Evolutionary conservation across 1,140 invertebrate species (phyloP).

Genomic region (Temnothorax nylanderi): DNA sequence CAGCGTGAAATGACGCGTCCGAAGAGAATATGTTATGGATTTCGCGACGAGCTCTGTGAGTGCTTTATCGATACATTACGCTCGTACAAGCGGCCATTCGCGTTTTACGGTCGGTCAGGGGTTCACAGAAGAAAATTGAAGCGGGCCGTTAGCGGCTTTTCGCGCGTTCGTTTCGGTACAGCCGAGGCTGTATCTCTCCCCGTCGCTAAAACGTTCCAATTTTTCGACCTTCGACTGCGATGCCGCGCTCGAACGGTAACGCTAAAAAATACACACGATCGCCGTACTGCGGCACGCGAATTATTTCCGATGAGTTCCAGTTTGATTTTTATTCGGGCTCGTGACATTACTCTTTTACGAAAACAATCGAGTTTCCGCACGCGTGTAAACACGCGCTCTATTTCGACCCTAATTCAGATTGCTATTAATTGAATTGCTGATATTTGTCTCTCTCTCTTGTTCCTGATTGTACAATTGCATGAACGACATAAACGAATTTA

Average conservation of each 20-base stretch:
- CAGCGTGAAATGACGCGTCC: conserved; percentile 21
- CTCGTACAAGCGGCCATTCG: conserved; percentile 38
- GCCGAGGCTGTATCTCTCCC: not conserved
- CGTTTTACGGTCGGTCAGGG: conserved; percentile 32
- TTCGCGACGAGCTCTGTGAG: conserved; percentile 10
- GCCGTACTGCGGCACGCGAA: conserved; percentile 13
- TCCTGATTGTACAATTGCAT: not conserved
- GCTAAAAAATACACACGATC: conserved; percentile 41
- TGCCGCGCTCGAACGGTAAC: not conserved
- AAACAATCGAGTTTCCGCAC: conserved; percentile 28
- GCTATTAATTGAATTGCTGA: conserved; percentile 11
- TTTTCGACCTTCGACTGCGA: conserved; percentile 1
- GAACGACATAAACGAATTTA: not conserved
- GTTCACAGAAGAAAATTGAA: conserved; percentile 56
- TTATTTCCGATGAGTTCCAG: conserved; percentile 37
- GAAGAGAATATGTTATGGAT: conserved; percentile 49
- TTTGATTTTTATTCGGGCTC: conserved; percentile 40
- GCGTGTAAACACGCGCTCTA: not conserved
- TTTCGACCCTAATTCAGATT: conserved; percentile 14
- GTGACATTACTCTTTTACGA: conserved; percentile 14
- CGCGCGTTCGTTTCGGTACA: not conserved
- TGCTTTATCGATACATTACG: conserved; percentile 45
- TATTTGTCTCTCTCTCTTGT: not conserved
- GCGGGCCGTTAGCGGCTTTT: conserved; percentile 47
- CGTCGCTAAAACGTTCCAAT: conserved; percentile 37